These are phyloP conservation scores for Uromys caudimaculatus DNA, from an alignment of 2,797 vertebrate genomes.

Conservation along the genomic window DNA sequence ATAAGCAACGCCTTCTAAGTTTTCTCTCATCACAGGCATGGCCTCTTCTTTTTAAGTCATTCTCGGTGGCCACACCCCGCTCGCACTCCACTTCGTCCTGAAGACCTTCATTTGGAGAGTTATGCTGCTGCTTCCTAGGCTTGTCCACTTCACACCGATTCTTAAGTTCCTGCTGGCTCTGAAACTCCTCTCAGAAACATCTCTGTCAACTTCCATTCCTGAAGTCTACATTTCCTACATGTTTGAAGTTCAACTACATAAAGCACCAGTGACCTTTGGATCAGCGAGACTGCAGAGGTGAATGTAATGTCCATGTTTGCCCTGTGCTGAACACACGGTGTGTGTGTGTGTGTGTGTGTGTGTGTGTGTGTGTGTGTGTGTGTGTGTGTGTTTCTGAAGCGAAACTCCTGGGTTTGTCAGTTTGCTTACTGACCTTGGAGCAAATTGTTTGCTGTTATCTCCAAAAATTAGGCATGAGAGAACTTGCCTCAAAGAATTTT, in stretches of 20 bases:
- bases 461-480: background rate
- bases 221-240: background rate
- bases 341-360: fast-evolving
- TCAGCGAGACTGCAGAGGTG: background rate
- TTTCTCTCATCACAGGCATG: fast-evolving
- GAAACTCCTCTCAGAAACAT: background rate
- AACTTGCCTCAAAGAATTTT: background rate
- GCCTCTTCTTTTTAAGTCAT: background rate
- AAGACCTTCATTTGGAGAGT: background rate
- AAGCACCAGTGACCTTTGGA: background rate
- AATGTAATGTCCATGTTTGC: background rate
- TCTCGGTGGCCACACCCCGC: fast-evolving
- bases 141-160: background rate
- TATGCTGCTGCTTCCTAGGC: background rate
- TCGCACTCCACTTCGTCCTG: background rate
- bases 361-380: too few species aligned
- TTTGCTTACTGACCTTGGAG: background rate
- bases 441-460: background rate
- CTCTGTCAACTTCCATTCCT: background rate
- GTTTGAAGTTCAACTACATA: background rate
- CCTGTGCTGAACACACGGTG: background rate
- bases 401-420: background rate
- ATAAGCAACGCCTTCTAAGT: background rate
- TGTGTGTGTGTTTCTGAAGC: background rate
- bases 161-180: background rate